These are phyloP conservation scores for Sialia sialis DNA, from an alignment of 2,113 vertebrate genomes.

Conservation along the genomic window DNA sequence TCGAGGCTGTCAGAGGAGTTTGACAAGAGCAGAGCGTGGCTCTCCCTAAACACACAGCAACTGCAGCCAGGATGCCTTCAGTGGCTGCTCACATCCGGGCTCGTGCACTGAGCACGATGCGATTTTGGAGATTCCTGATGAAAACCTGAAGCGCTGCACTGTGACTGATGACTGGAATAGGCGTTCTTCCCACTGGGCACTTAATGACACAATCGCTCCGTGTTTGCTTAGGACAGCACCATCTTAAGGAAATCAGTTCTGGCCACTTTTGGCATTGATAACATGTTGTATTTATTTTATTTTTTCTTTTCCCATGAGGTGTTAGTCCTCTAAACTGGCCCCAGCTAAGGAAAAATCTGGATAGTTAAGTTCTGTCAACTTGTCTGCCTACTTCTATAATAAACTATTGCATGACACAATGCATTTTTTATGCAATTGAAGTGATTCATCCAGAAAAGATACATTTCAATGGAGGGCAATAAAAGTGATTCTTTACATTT, in stretches of 20 bases:
- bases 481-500: slow-evolving; percentile 53
- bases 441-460: slow-evolving; percentile 23
- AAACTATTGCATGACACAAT: background rate
- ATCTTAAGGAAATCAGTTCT: background rate
- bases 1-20: slow-evolving; percentile 21
- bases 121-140: background rate
- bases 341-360: background rate
- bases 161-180: background rate
- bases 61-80: background rate
- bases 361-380: background rate
- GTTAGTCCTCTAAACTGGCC: background rate
- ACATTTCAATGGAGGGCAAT: slow-evolving; percentile 16
- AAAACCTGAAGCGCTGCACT: background rate
- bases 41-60: background rate
- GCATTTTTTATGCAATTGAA: background rate
- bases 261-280: background rate
- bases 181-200: background rate
- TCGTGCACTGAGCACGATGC: rapidly evolving
- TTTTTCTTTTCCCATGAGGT: background rate
- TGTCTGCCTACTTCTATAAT: background rate
- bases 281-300: background rate
- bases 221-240: background rate
- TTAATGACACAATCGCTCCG: background rate
- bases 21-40: background rate
- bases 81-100: background rate